Base-by-base conservation (phyloP, 2,797 vertebrate genomes). In the Hozukius guyotensis region DNA sequence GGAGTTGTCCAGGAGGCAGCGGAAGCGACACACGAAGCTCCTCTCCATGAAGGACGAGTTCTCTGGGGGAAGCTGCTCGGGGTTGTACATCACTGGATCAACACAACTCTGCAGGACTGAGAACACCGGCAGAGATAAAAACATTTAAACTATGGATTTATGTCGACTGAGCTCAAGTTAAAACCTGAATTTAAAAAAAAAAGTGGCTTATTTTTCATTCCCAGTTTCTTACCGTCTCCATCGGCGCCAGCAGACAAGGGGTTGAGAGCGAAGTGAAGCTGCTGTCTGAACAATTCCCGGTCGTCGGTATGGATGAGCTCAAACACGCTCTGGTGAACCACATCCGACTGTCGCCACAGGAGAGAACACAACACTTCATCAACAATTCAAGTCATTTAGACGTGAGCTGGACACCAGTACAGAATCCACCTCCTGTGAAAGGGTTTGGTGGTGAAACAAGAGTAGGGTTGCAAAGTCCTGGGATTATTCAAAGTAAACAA, bases 1-100 rank as follows among this genome's bases (percentile, higher is more conserved):
- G n/a, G 96, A 97, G 83, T 97, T 97, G 89, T 97, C 96, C 77
- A 97, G 93, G 42, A 98, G 94, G 91, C 97, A 98, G 76, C 96
- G 95, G 88, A 98, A 97, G 70, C 95, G 95, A 74, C 97, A 98
- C 46, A 94, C 87, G 71, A 98, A 98, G 87, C 74, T 96, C 59
- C 96, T 93, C 88, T 98, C 96, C 81, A 95, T 12, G 8, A 94
- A 96, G 64, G 92, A 94, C 0, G 90, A 94, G 87, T 96, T 94
- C 81, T 96, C 92, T 0, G 91, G 93, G 1, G 76, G 81, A 20
- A 95, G 89, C 8, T 91, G 91, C 52, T 94, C 94, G 0, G 90
- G 91, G 61, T 79, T 89, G 80, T 94, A 95, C 1, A 57, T 70
- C 78, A 87, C 29, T 2, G 80, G 11, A 1, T 69, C 80, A 8